phyloP scores from a whole-genome alignment of 2,888 invertebrate genomes.

The Apamea crenata region DNA sequence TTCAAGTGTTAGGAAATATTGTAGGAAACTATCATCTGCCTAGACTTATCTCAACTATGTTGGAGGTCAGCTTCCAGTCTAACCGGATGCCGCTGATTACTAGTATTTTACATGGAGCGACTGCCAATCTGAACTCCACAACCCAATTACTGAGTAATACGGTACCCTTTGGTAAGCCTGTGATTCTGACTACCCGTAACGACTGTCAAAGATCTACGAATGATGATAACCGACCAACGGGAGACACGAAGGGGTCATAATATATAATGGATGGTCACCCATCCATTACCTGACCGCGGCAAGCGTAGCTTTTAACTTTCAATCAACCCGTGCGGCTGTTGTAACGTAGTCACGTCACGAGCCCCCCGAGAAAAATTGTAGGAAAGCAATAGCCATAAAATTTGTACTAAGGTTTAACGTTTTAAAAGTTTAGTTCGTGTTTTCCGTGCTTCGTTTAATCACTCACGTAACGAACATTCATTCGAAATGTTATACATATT shows the following conservation, averaged over 20 bases:
- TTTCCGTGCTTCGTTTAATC: constrained; percentile 40
- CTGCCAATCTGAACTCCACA: neutral
- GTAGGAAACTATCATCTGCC: neutral
- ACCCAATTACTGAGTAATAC: neutral
- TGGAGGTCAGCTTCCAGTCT: neutral
- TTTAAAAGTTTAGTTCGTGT: constrained; percentile 22
- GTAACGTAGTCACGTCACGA: neutral
- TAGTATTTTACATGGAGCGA: neutral
- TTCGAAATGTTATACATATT: constrained; percentile 40
- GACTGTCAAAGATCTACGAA: neutral
- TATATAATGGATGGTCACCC: neutral
- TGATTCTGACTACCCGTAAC: neutral
- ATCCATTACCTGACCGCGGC: neutral
- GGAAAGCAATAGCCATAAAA: constrained; percentile 15
- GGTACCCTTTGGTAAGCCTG: neutral
- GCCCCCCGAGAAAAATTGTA: neutral
- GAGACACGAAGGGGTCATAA: neutral
- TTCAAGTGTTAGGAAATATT: constrained; percentile 7
- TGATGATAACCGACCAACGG: neutral
- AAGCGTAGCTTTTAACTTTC: neutral
- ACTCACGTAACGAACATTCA: constrained; percentile 36
- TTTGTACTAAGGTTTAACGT: neutral
- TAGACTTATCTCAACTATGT: neutral
- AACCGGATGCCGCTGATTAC: neutral
- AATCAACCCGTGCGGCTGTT: neutral